Evolutionary conservation across 1,140 invertebrate genomes (phyloP), one percentile per base, ranked within the genome.

Genomic region (Oncopodura yosiiana): DNA sequence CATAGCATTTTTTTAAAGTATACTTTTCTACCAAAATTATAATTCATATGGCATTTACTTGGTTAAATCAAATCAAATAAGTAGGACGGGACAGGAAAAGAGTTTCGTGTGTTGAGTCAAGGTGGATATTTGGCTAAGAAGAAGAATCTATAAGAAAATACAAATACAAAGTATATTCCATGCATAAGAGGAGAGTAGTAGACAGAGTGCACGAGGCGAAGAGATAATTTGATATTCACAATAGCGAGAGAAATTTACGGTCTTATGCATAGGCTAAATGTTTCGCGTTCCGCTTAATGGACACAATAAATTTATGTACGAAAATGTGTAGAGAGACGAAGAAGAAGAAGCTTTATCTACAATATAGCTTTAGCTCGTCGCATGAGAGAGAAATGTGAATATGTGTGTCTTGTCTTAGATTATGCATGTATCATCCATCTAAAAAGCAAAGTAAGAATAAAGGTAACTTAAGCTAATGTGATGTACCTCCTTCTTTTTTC

Each of bases 171-270:
- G 32, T 9, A 34, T 34, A n/a, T 8, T 34, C 8, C 4, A 41
- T 37, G 36, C 30, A 37, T 49, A 41, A 24, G 42, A 44, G 23
- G 24, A 32, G 3, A 16, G 42, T 9, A 3, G 30, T 21, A 46
- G 30, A 30, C 44, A 44, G 50, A 52, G 37, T 49, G 44, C 38
- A 50, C 50, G 50, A 53, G 44, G 32, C n/a, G 32, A 34, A 9
- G 54, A 46, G 57, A 59, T 61, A 56, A 61, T 61, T 61, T 56
- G 53, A 61, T 61, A 61, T 61, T 56, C 59, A 61, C 59, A 60
- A 60, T 60, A 60, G 53, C 34, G 30, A 56, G 49, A 53, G 54
- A 54, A 56, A 48, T 61, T 61, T 61, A 52, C 59, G 59, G 49
- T 61, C 59, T 50, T 61, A 44, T 61, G 59, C 53, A 61, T 52